These are phyloP conservation scores for Linnaemya vulpina DNA, from an alignment of 2,888 invertebrate genomes.

Conservation along the genomic window DNA sequence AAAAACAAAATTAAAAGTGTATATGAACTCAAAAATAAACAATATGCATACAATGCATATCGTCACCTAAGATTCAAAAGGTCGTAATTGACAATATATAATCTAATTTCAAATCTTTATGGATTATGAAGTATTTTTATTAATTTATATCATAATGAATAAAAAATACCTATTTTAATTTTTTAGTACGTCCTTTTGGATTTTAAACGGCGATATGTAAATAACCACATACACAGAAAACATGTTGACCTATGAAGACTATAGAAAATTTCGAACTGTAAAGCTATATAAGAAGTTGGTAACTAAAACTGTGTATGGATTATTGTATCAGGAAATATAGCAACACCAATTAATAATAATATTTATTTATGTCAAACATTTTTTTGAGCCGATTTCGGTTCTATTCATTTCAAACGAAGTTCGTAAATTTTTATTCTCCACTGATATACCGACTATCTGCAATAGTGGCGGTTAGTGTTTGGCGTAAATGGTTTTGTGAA, in stretches of 20 bases:
- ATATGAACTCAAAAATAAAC: neutral
- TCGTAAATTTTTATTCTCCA: neutral
- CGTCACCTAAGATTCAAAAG: too few relatives aligned
- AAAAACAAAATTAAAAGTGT: neutral
- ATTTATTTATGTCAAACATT: neutral
- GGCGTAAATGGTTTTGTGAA: too few relatives aligned
- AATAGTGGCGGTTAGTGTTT: neutral
- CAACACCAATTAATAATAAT: neutral
- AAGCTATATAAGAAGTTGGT: neutral
- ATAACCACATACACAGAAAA: neutral
- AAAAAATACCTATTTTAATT: too few relatives aligned
- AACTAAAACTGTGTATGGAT: neutral
- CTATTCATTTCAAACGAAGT: neutral
- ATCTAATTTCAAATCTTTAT: too few relatives aligned
- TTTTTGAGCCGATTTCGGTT: neutral
- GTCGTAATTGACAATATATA: too few relatives aligned
- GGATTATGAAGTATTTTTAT: too few relatives aligned
- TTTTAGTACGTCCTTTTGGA: too few relatives aligned
- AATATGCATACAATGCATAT: neutral
- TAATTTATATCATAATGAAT: too few relatives aligned
- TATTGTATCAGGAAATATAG: conserved; percentile 1
- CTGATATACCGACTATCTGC: neutral
- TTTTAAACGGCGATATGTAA: neutral
- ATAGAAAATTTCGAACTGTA: neutral
- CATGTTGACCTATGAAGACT: neutral